These are phyloP conservation scores for Diabrotica balteata DNA, from an alignment of 2,888 invertebrate genomes.

Conservation along the genomic window DNA sequence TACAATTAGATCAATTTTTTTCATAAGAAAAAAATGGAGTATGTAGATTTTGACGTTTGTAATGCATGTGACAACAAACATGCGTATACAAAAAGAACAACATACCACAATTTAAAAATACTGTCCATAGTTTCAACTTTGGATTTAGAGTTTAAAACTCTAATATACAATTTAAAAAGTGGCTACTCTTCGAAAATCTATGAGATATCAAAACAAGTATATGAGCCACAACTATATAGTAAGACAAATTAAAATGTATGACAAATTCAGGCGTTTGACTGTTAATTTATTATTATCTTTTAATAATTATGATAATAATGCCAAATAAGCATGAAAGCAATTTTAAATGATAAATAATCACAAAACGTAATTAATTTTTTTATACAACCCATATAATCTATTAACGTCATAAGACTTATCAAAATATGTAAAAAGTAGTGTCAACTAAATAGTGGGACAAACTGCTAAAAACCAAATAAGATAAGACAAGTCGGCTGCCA, in stretches of 20 bases:
- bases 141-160: too few species aligned
- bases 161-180: too few species aligned
- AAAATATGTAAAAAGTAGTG: not conserved
- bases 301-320: constrained; percentile 2
- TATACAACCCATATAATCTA: not conserved
- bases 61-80: too few species aligned
- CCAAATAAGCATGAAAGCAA: not conserved
- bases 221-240: not conserved
- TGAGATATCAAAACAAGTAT: not conserved
- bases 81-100: too few species aligned
- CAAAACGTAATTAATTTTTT: constrained; percentile 8
- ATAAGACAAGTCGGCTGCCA: constrained; percentile 6
- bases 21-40: too few species aligned
- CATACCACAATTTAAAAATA: too few species aligned
- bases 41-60: too few species aligned
- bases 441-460: constrained; percentile 5
- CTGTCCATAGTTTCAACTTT: too few species aligned
- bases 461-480: constrained; percentile 2
- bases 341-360: constrained; percentile 9
- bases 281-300: not conserved
- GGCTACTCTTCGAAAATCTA: too few species aligned
- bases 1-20: too few species aligned
- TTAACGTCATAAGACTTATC: constrained; percentile 2
- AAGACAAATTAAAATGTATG: constrained; percentile 1
- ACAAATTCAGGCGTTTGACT: not conserved